Evolutionary conservation across 2,797 vertebrate species (phyloP).

Genomic region (Micromesistius poutassou): DNA sequence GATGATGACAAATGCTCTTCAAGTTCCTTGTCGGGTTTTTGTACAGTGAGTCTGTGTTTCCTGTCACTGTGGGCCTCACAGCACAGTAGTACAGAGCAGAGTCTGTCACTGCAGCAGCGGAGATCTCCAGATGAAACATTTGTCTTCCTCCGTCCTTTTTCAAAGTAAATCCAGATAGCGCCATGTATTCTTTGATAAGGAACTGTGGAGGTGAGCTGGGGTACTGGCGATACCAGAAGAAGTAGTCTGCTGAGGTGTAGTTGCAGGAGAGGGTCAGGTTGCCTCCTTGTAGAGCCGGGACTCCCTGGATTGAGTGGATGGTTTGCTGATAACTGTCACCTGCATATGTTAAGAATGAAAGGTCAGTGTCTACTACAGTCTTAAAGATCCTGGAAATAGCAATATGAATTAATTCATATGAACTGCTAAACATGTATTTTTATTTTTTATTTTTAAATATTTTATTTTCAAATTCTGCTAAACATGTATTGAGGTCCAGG

Average conservation of each 20-base stretch:
- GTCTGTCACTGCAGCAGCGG: slow-evolving; percentile 15
- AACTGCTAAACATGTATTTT: no score
- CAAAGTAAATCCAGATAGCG: background rate
- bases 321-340: background rate
- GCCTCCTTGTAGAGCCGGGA: slow-evolving; percentile 2
- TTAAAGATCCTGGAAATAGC: no score
- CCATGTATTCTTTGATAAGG: background rate
- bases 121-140: slow-evolving; percentile 13
- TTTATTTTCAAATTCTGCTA: no score
- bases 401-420: no score
- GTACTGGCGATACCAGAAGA: background rate
- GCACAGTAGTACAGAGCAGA: slow-evolving; percentile 27
- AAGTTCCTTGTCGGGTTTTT: background rate
- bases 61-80: no score
- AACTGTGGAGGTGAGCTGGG: background rate
- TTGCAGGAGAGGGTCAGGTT: slow-evolving; percentile 24
- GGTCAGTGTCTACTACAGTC: no score
- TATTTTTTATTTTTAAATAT: no score
- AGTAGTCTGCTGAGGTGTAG: slow-evolving; percentile 8
- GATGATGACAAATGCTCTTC: no score
- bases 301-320: background rate
- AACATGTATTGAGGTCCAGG: no score
- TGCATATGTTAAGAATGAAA: background rate
- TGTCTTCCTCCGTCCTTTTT: background rate
- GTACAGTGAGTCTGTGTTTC: background rate